Conservation (phyloP, 1,140 invertebrate species). For the Pteromalus puparum region DNA sequence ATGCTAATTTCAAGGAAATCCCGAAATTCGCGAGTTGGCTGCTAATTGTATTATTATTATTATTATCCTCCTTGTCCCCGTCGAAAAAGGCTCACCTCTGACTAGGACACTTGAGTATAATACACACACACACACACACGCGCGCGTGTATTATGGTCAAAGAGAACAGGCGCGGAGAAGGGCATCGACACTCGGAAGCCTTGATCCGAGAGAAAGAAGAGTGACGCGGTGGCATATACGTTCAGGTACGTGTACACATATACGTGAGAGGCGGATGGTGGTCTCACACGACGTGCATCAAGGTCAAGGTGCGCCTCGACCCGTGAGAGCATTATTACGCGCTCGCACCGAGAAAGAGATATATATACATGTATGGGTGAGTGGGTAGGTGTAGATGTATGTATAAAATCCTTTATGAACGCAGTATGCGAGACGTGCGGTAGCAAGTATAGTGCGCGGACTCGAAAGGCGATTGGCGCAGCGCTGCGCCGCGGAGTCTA, state of each 20-base stretch:
- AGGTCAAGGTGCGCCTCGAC: conserved; percentile 59
- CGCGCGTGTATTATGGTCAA: conserved; percentile 20
- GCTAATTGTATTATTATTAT: too few relatives aligned
- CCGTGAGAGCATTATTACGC: conserved; percentile 8
- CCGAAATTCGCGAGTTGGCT: too few relatives aligned
- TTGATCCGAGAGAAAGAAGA: conserved; percentile 41
- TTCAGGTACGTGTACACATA: conserved; percentile 27
- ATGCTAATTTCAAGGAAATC: not conserved
- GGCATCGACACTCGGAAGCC: conserved; percentile 46
- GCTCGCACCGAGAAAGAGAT: not conserved
- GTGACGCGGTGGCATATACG: not conserved
- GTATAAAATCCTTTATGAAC: conserved; percentile 58
- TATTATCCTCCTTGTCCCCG: too few relatives aligned
- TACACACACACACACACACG: too few relatives aligned
- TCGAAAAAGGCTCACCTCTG: conserved; percentile 4
- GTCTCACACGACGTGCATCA: conserved; percentile 56
- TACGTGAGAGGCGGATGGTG: conserved; percentile 53
- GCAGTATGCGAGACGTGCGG: conserved; percentile 16
- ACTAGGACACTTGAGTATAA: not conserved
- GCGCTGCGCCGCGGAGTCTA: conserved; percentile 55
- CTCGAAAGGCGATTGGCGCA: conserved; percentile 65
- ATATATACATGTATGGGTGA: not conserved
- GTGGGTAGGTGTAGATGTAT: too few relatives aligned
- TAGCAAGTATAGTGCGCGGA: conserved; percentile 23
- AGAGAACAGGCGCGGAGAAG: conserved; percentile 14